Conservation (phyloP, 2,888 invertebrate genomes). For the Latrodectus hesperus region DNA sequence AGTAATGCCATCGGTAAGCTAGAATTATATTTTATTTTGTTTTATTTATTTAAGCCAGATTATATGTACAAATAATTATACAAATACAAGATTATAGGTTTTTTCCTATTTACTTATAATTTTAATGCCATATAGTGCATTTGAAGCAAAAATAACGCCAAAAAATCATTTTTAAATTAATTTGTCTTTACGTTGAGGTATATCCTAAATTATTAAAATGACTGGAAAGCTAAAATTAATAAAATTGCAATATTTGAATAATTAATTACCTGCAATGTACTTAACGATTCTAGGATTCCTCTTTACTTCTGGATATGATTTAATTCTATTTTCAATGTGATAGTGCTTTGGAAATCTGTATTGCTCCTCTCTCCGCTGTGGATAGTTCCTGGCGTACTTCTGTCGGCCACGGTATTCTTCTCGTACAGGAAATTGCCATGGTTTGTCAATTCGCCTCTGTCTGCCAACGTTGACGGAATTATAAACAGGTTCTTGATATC, state of each 20-base stretch:
- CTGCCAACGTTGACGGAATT: not conserved
- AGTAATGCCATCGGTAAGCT: too few relatives aligned
- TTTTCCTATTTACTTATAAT: too few relatives aligned
- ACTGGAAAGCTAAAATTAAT: not conserved
- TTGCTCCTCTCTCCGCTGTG: not conserved
- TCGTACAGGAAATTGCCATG: constrained; percentile 6
- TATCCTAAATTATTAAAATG: not conserved
- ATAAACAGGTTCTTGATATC: constrained; percentile 12
- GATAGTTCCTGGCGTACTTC: not conserved
- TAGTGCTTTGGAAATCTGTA: constrained; percentile 7
- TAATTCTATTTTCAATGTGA: not conserved
- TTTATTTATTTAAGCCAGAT: too few relatives aligned
- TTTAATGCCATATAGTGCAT: not conserved
- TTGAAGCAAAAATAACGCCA: not conserved
- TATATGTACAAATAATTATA: too few relatives aligned
- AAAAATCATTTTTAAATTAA: not conserved
- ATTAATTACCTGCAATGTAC: constrained; percentile 51
- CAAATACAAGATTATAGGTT: too few relatives aligned
- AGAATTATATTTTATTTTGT: too few relatives aligned
- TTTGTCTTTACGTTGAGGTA: not conserved
- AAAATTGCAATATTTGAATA: not conserved
- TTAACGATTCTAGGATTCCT: constrained; percentile 47
- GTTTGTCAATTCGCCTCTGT: not conserved
- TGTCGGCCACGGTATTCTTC: constrained; percentile 10
- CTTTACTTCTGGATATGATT: not conserved